Evolutionary conservation across 2,113 vertebrate species (phyloP).

Genomic region (Oryzias celebensis): DNA sequence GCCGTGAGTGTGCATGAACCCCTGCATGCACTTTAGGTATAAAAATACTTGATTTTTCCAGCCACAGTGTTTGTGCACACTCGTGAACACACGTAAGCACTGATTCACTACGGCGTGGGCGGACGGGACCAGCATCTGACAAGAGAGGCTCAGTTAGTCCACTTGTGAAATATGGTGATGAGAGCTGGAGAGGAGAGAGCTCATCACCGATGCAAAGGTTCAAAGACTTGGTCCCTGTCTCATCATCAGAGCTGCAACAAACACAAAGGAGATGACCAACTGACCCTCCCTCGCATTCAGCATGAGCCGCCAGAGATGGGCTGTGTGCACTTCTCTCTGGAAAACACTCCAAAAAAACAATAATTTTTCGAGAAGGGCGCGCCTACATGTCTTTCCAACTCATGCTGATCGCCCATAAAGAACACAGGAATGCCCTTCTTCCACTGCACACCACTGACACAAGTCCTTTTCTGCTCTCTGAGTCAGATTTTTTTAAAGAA

Average conservation of each 20-base stretch:
- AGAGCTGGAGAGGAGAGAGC: constrained; percentile 57
- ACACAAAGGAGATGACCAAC: constrained; percentile 66
- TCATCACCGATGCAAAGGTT: constrained; percentile 73
- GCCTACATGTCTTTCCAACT: not conserved
- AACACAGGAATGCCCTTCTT: constrained; percentile 1
- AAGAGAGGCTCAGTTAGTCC: constrained; percentile 42
- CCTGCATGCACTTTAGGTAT: not conserved
- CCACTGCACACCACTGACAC: constrained; percentile 1
- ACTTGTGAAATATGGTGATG: constrained; percentile 66
- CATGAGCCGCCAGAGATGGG: constrained; percentile 9
- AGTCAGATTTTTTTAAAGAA: no score
- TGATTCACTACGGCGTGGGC: constrained; percentile 40
- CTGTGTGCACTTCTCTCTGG: constrained; percentile 5
- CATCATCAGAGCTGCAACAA: constrained; percentile 64
- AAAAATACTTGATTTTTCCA: constrained; percentile 3
- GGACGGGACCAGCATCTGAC: constrained; percentile 44
- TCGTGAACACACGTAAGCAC: constrained; percentile 31
- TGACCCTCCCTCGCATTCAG: constrained; percentile 44
- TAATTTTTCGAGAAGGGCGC: not conserved
- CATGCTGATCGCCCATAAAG: not conserved
- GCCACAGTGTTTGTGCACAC: constrained; percentile 11
- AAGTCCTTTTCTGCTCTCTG: constrained; percentile 3
- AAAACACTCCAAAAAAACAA: constrained; percentile 19
- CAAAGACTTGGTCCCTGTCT: constrained; percentile 69
- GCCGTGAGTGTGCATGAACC: not conserved